Evolutionary conservation across 2,797 vertebrate species (phyloP).

Genomic region (Lateolabrax maculatus): DNA sequence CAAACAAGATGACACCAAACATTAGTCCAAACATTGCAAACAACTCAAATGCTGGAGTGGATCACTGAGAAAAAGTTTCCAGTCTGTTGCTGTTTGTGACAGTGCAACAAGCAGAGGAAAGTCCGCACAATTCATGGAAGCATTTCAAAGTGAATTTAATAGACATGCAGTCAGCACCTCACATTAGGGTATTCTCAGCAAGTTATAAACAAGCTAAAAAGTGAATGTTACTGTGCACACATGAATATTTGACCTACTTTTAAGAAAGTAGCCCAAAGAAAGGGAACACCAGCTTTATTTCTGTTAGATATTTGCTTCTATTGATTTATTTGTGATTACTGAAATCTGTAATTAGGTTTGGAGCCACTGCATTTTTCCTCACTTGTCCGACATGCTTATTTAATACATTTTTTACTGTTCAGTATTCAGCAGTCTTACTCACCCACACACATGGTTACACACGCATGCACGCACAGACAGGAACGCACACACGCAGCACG

Average conservation of each 20-base stretch:
- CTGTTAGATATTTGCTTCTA: background rate
- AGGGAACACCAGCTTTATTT: background rate
- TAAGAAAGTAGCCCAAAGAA: background rate
- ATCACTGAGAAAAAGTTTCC: background rate
- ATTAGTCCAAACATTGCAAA: background rate
- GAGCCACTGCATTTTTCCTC: conserved; percentile 17
- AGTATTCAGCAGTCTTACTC: conserved; percentile 57
- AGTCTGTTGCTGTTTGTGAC: background rate
- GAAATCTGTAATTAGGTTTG: background rate
- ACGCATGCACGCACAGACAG: conserved; percentile 14
- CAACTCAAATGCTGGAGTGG: background rate
- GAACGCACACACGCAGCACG: conserved; percentile 26
- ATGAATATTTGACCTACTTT: background rate
- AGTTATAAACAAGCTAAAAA: conserved; percentile 8
- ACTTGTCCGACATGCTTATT: conserved; percentile 35
- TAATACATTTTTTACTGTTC: conserved; percentile 59
- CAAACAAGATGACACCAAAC: background rate
- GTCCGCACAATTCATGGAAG: background rate
- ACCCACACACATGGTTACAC: conserved; percentile 59
- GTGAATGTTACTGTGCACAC: background rate
- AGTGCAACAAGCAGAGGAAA: background rate
- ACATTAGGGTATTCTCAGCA: background rate
- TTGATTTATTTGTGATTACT: background rate
- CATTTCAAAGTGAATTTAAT: background rate
- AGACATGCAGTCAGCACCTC: background rate